Conservation (phyloP, 2,888 invertebrate species). For the Lycocerus yunnanus region DNA sequence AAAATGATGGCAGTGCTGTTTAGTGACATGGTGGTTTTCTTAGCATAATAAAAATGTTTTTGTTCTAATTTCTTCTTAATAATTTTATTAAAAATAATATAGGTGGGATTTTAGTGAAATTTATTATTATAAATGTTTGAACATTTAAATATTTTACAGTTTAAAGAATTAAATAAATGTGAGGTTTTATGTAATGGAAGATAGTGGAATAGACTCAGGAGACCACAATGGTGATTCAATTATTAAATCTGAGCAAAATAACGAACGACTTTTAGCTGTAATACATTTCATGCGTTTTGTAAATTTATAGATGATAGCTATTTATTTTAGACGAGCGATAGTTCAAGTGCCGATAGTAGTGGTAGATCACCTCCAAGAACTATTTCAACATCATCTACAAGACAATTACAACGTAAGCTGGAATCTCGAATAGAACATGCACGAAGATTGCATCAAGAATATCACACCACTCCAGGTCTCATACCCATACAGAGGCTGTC, state of each 20-base stretch:
- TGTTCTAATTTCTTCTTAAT: background rate
- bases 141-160: background rate
- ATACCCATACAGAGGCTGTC: conserved; percentile 60
- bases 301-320: background rate
- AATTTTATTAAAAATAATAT: background rate
- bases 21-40: conserved; percentile 17
- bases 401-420: conserved; percentile 51
- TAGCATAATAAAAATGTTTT: background rate
- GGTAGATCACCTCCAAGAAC: conserved; percentile 46
- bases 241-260: conserved; percentile 42
- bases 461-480: conserved; percentile 52
- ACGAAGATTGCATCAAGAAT: conserved; percentile 55
- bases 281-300: background rate
- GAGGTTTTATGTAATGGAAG: conserved; percentile 52
- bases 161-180: conserved; percentile 7
- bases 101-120: background rate
- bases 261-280: conserved; percentile 32
- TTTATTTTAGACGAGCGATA: conserved; percentile 49
- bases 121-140: background rate
- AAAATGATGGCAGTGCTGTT: conserved; percentile 27
- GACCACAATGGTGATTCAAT: conserved; percentile 55
- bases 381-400: conserved; percentile 40
- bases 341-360: conserved; percentile 52
- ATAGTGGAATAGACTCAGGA: conserved; percentile 60
- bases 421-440: conserved; percentile 56